Evolutionary conservation across 2,888 invertebrate species (phyloP).

Genomic region (Morpho helenor): DNA sequence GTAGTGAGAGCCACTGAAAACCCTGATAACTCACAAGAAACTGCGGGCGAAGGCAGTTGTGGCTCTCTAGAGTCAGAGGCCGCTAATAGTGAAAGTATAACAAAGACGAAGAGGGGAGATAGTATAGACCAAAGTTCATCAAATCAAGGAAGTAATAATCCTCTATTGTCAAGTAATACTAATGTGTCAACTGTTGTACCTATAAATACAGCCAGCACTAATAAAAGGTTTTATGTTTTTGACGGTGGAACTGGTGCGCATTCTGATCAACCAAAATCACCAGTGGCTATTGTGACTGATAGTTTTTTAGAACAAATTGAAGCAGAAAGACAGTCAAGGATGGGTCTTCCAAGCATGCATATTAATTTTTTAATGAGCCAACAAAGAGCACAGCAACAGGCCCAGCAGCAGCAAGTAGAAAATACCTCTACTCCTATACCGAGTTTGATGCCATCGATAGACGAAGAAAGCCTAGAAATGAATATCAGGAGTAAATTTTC

Average conservation of each 20-base stretch:
- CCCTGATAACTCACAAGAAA: constrained; percentile 60
- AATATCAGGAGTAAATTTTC: constrained; percentile 77
- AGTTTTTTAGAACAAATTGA: constrained; percentile 72
- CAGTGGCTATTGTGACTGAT: constrained; percentile 70
- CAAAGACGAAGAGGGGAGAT: constrained; percentile 60
- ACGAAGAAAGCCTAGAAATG: constrained; percentile 77
- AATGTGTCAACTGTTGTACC: constrained; percentile 69
- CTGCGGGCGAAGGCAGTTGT: constrained; percentile 68
- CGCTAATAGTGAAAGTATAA: constrained; percentile 56
- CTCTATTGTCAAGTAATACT: constrained; percentile 66
- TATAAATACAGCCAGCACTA: constrained; percentile 59
- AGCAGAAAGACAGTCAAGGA: constrained; percentile 65
- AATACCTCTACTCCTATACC: constrained; percentile 54
- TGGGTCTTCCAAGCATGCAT: constrained; percentile 74
- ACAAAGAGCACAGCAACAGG: constrained; percentile 56
- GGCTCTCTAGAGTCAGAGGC: constrained; percentile 71
- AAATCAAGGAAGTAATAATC: constrained; percentile 74
- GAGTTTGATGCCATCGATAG: constrained; percentile 72
- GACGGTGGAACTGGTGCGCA: constrained; percentile 63
- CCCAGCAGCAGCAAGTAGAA: constrained; percentile 51
- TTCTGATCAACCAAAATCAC: constrained; percentile 64
- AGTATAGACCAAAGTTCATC: constrained; percentile 72
- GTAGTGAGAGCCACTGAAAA: constrained; percentile 55
- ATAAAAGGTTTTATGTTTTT: constrained; percentile 70
- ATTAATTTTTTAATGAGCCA: constrained; percentile 69